Percentiles rank a stretch among this genome's conserved stretches.
These are phyloP conservation scores for Tortrix viridana DNA, from an alignment of 2,888 invertebrate species.

Conservation along the genomic window DNA sequence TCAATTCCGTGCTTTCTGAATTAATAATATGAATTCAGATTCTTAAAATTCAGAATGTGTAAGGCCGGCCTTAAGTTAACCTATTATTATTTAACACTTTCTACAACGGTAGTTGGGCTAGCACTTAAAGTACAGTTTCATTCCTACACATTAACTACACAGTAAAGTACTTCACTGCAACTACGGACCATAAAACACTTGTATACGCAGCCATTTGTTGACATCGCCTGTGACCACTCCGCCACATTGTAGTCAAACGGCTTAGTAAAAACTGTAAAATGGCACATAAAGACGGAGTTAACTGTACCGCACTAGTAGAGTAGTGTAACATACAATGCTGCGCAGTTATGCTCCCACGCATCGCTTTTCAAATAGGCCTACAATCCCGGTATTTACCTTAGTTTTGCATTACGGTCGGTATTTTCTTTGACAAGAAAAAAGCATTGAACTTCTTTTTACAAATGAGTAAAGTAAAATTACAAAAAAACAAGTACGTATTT, in stretches of 20 bases:
- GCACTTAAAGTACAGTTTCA: conserved; percentile 18
- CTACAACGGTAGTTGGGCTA: conserved; percentile 5
- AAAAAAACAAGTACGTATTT: too few relatives aligned
- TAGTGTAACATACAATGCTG: conserved; percentile 51
- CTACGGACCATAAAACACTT: conserved; percentile 29
- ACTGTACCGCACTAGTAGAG: conserved; percentile 55
- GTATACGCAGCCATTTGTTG: conserved; percentile 13
- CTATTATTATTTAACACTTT: conserved; percentile 2
- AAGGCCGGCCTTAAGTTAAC: not conserved
- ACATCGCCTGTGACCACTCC: conserved; percentile 16
- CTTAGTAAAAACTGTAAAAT: conserved; percentile 44
- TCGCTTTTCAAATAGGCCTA: conserved; percentile 43
- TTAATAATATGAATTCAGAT: too few relatives aligned
- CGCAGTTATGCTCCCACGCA: conserved; percentile 58
- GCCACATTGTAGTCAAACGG: conserved; percentile 45
- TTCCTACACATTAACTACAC: conserved; percentile 29
- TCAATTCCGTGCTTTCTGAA: too few relatives aligned
- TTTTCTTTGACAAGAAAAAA: too few relatives aligned
- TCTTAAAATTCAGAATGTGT: too few relatives aligned
- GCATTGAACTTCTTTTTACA: too few relatives aligned
- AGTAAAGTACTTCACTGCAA: conserved; percentile 30
- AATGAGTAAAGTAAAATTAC: too few relatives aligned
- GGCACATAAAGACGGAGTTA: conserved; percentile 42
- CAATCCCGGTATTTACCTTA: conserved; percentile 40
- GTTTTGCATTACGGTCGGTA: conserved; percentile 13